phyloP scores from a whole-genome alignment of 2,113 vertebrate genomes.

The Ciconia boyciana region DNA sequence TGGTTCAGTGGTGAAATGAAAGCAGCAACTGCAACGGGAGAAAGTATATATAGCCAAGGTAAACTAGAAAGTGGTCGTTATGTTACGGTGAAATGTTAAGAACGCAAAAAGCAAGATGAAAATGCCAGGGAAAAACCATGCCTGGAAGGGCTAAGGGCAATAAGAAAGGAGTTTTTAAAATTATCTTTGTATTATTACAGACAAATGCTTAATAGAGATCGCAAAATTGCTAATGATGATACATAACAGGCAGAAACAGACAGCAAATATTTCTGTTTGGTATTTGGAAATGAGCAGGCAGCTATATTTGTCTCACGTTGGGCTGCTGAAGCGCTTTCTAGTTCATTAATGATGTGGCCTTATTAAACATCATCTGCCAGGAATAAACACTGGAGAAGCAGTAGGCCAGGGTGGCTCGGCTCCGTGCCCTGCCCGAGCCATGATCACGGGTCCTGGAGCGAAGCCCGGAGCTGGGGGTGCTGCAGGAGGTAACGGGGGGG shows the following conservation, averaged over 20 bases:
- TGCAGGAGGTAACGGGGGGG: background rate
- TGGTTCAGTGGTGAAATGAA: background rate
- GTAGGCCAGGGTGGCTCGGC: background rate
- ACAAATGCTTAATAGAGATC: constrained; percentile 22
- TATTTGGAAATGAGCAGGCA: constrained; percentile 44
- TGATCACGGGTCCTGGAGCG: background rate
- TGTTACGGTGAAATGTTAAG: background rate
- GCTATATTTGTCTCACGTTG: constrained; percentile 30
- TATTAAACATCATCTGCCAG: constrained; percentile 49
- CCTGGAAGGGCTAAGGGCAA: background rate
- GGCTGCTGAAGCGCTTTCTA: constrained; percentile 34
- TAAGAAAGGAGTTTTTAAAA: background rate
- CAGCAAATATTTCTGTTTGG: constrained; percentile 48
- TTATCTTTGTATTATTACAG: background rate
- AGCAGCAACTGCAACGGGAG: background rate
- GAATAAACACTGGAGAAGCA: background rate
- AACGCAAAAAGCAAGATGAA: background rate
- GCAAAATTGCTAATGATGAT: constrained; percentile 28
- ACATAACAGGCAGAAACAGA: background rate
- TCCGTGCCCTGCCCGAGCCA: background rate
- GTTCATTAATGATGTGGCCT: constrained; percentile 36
- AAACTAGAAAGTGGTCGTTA: background rate
- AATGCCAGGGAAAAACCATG: background rate
- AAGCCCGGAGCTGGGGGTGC: background rate
- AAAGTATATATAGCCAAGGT: background rate